Percentiles rank a stretch among this genome's conserved stretches.
phyloP scores from a whole-genome alignment of 2,797 vertebrate species.

The Falco cherrug region DNA sequence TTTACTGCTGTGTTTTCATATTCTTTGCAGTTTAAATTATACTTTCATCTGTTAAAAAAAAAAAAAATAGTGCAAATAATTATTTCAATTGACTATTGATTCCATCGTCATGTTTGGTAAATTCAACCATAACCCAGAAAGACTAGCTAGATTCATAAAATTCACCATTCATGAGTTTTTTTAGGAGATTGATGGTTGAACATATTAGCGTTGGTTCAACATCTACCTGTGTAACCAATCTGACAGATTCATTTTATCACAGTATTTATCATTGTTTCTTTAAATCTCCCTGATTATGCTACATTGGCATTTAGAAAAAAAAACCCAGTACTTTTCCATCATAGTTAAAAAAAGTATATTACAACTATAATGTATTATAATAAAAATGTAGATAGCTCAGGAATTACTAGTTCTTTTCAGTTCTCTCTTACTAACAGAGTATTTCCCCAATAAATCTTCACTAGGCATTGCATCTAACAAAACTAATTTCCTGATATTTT shows the following conservation, averaged over 20 bases:
- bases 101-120: background rate
- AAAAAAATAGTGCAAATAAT: background rate
- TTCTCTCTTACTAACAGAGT: background rate
- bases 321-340: background rate
- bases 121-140: background rate
- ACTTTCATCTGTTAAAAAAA: too few species aligned
- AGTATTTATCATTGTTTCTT: background rate
- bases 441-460: background rate
- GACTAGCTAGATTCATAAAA: background rate
- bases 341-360: background rate
- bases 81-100: background rate
- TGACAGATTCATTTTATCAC: background rate
- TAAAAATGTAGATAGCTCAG: background rate
- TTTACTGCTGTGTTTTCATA: background rate
- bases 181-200: background rate
- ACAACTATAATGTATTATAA: background rate
- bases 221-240: background rate
- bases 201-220: background rate
- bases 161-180: background rate
- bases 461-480: background rate
- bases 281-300: background rate
- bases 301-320: background rate
- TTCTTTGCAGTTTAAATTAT: background rate
- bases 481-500: background rate
- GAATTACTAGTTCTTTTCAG: background rate